Conservation (phyloP, 2,888 invertebrate species). For the Nasonia oneida region DNA sequence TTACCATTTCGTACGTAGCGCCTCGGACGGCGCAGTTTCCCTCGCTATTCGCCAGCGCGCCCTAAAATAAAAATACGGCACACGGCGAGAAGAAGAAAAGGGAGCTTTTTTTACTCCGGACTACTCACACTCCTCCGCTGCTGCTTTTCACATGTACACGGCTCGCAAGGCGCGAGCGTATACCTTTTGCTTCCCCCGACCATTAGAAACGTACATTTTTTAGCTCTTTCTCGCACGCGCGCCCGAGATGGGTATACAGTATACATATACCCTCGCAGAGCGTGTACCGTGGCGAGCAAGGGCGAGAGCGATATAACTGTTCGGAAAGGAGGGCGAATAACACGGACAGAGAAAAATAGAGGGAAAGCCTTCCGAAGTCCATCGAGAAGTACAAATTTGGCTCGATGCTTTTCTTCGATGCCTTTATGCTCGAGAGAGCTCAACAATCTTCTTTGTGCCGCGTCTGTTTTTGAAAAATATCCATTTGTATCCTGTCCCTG, state of each 20-base stretch:
- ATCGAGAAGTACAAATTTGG: conserved; percentile 44
- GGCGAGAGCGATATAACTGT: conserved; percentile 39
- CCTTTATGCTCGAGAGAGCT: neutral
- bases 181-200: conserved; percentile 50
- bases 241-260: conserved; percentile 10
- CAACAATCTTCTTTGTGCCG: neutral
- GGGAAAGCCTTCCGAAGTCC: conserved; percentile 33
- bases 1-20: conserved; percentile 33
- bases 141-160: neutral
- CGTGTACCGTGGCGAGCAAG: neutral
- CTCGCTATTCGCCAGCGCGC: neutral
- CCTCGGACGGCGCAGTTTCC: neutral
- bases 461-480: neutral
- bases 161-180: conserved; percentile 34
- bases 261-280: conserved; percentile 41
- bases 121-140: neutral
- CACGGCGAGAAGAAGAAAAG: conserved; percentile 31
- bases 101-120: neutral
- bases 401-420: conserved; percentile 20
- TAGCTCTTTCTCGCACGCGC: conserved; percentile 19
- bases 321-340: conserved; percentile 32
- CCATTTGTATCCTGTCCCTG: neutral
- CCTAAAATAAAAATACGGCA: conserved; percentile 30
- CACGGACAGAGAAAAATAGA: conserved; percentile 39
- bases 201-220: conserved; percentile 65